These are phyloP conservation scores for Apeira syringaria DNA, from an alignment of 2,888 invertebrate species.

Conservation along the genomic window DNA sequence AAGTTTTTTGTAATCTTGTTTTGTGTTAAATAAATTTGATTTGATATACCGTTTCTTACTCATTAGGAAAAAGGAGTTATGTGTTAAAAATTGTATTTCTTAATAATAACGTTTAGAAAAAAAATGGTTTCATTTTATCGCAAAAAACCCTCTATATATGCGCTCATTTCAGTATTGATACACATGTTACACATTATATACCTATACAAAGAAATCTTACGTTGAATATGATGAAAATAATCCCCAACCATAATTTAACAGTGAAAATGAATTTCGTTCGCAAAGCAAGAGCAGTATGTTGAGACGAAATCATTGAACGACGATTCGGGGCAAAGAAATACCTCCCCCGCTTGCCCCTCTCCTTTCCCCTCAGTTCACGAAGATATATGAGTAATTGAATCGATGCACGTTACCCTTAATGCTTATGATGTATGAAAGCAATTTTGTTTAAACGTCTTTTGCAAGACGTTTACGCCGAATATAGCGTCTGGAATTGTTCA, in stretches of 20 bases:
- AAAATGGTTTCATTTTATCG: no score
- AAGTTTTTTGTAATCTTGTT: no score
- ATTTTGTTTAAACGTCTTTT: conserved; percentile 46
- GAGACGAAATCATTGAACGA: conserved; percentile 10
- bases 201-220: no score
- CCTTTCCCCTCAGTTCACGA: conserved; percentile 10
- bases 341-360: background rate
- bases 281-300: conserved; percentile 10
- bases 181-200: no score
- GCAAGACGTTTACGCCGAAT: conserved; percentile 28
- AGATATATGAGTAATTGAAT: conserved; percentile 46
- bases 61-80: no score
- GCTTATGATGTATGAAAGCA: conserved; percentile 47
- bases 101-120: no score
- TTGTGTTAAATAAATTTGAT: no score
- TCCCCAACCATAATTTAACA: conserved; percentile 12
- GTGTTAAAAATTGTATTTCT: no score
- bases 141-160: no score
- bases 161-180: no score
- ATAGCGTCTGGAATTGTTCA: conserved; percentile 36
- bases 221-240: conserved; percentile 6
- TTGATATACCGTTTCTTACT: no score
- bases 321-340: conserved; percentile 5
- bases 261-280: conserved; percentile 8
- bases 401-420: conserved; percentile 38